A percentile compares a stretch with the other conserved stretches of the same genome.
Evolutionary conservation across 2,888 invertebrate species (phyloP).

Genomic region (Drosophila sordidula): DNA sequence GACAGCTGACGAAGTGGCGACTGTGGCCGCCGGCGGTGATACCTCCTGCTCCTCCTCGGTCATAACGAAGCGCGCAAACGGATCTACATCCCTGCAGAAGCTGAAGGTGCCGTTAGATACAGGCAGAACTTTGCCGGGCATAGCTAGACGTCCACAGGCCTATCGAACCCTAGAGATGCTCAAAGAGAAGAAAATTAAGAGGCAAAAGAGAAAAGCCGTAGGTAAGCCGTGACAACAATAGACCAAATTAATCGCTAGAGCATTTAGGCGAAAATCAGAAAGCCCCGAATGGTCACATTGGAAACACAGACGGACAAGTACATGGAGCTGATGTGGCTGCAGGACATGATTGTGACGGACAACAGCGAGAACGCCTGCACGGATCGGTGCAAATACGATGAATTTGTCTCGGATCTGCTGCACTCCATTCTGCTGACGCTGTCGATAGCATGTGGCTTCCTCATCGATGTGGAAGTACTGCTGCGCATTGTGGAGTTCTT

Average conservation of each 20-base stretch:
- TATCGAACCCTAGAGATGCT: neutral
- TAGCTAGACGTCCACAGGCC: neutral
- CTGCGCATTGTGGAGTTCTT: neutral
- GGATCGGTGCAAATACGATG: neutral
- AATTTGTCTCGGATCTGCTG: neutral
- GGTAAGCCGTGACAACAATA: too few relatives aligned
- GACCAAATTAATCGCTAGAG: too few relatives aligned
- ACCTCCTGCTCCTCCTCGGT: too few relatives aligned
- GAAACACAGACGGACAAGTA: neutral
- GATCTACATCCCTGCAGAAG: too few relatives aligned
- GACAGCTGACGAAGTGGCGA: too few relatives aligned
- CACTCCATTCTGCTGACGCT: neutral
- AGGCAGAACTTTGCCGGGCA: too few relatives aligned
- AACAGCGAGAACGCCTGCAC: neutral
- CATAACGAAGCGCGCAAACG: too few relatives aligned
- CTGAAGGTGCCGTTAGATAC: too few relatives aligned
- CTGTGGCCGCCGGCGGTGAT: too few relatives aligned
- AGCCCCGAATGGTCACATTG: neutral
- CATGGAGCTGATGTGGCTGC: neutral
- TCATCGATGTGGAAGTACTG: neutral
- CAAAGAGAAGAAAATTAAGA: neutral
- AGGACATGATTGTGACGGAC: neutral
- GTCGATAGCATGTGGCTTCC: neutral
- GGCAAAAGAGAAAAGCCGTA: neutral
- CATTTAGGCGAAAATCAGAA: neutral